phyloP scores from a whole-genome alignment of 35 echinoderm and acorn worm species.

The Nesometra sesokonis region DNA sequence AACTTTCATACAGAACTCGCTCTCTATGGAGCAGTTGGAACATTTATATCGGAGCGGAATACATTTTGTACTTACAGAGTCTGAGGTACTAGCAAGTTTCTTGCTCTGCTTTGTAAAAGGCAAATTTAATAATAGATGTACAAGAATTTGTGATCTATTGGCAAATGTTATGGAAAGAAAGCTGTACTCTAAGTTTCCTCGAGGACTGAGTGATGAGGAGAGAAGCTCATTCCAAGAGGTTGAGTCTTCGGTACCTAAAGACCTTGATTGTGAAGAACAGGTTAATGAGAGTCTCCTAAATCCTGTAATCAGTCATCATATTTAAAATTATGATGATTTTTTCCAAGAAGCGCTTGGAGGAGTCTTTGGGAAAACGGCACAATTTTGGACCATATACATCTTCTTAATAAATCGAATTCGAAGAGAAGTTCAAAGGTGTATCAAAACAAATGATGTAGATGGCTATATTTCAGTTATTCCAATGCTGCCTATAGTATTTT shows the following conservation, averaged over 20 bases:
- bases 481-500: constrained; percentile 34
- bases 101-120: constrained; percentile 53
- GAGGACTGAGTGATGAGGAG: too few species aligned
- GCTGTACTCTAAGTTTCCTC: too few species aligned
- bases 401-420: constrained; percentile 60
- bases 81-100: constrained; percentile 56
- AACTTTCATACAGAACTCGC: constrained; percentile 63
- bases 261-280: too few species aligned
- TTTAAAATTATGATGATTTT: constrained; percentile 29
- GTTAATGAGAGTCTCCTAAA: constrained; percentile 18
- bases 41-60: constrained; percentile 48
- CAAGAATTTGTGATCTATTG: constrained; percentile 39
- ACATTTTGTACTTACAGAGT: constrained; percentile 47
- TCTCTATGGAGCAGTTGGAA: constrained; percentile 51
- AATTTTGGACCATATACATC: constrained; percentile 43
- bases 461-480: constrained; percentile 46
- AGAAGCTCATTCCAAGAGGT: neutral
- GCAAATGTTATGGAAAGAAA: constrained; percentile 6
- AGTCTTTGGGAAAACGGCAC: constrained; percentile 20
- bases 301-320: constrained; percentile 17
- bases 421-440: constrained; percentile 39
- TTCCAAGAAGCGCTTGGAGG: constrained; percentile 29
- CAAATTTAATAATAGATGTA: constrained; percentile 62
- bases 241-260: neutral
- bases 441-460: constrained; percentile 54